phyloP scores from a whole-genome alignment of 2,888 invertebrate species.

The Parelbella ahira region DNA sequence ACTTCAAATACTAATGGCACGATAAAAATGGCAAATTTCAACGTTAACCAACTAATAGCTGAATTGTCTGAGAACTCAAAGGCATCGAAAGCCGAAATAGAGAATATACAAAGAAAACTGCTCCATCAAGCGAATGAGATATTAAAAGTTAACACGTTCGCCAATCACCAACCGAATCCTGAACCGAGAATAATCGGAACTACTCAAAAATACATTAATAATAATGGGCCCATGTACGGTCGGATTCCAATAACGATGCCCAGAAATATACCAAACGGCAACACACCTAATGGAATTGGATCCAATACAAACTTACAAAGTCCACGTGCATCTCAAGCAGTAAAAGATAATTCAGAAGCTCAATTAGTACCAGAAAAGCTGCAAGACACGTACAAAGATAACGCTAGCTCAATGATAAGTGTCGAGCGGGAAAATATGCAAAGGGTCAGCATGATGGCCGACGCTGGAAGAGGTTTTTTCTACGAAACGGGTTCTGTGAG shows the following conservation, averaged over 20 bases:
- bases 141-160: slow-evolving; percentile 71
- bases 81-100: slow-evolving; percentile 68
- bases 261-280: slow-evolving; percentile 40
- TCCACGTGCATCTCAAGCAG: slow-evolving; percentile 35
- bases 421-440: slow-evolving; percentile 59
- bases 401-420: slow-evolving; percentile 55
- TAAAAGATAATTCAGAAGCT: slow-evolving; percentile 48
- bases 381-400: slow-evolving; percentile 55
- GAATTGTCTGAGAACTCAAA: slow-evolving; percentile 68
- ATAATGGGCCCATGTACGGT: slow-evolving; percentile 54
- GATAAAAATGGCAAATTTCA: slow-evolving; percentile 59
- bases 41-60: slow-evolving; percentile 67
- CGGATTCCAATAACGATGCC: slow-evolving; percentile 36
- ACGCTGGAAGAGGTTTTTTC: slow-evolving; percentile 80
- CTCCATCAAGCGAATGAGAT: slow-evolving; percentile 72
- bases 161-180: slow-evolving; percentile 44
- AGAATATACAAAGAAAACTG: slow-evolving; percentile 64
- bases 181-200: slow-evolving; percentile 57
- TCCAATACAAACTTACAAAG: slow-evolving; percentile 25
- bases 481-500: slow-evolving; percentile 78
- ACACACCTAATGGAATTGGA: slow-evolving; percentile 22
- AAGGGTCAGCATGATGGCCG: slow-evolving; percentile 65
- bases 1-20: slow-evolving; percentile 34
- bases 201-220: slow-evolving; percentile 51
- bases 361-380: slow-evolving; percentile 74